A percentile compares a stretch with the other conserved stretches of the same genome.
Conservation (phyloP, 2,113 vertebrate species). For the Tichodroma muraria region DNA sequence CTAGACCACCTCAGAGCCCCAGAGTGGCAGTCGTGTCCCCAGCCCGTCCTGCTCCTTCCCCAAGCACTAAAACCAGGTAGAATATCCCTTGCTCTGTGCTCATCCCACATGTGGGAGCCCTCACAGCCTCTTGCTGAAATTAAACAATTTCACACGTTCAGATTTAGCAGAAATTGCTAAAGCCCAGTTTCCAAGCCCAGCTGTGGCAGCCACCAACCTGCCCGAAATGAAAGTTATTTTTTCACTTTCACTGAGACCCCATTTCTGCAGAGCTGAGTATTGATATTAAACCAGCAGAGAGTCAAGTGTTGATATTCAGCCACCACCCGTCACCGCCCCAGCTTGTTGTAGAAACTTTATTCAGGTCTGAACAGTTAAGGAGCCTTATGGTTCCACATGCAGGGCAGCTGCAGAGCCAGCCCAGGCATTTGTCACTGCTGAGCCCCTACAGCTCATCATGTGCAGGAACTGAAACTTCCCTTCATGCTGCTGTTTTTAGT, state of each 20-base stretch:
- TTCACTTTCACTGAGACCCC: background rate
- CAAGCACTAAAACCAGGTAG: background rate
- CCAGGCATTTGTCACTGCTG: background rate
- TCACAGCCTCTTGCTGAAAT: background rate
- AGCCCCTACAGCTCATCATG: background rate
- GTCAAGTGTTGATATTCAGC: background rate
- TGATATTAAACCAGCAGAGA: background rate
- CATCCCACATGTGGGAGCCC: rapidly evolving
- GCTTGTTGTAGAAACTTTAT: background rate
- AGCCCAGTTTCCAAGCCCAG: background rate
- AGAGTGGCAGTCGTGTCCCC: rapidly evolving
- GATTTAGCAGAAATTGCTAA: background rate
- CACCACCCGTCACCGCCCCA: background rate
- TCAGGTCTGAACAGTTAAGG: background rate
- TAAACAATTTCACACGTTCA: background rate
- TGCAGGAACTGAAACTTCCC: slow-evolving; percentile 55
- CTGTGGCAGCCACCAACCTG: background rate
- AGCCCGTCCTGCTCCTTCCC: background rate
- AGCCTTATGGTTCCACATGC: background rate
- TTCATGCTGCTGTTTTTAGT: background rate
- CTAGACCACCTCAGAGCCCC: background rate
- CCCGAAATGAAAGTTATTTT: background rate
- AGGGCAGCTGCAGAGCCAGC: background rate
- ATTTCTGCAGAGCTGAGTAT: background rate
- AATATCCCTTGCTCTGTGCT: background rate